These are phyloP conservation scores for Tipula helvola DNA, from an alignment of 2,888 invertebrate genomes.

Conservation along the genomic window DNA sequence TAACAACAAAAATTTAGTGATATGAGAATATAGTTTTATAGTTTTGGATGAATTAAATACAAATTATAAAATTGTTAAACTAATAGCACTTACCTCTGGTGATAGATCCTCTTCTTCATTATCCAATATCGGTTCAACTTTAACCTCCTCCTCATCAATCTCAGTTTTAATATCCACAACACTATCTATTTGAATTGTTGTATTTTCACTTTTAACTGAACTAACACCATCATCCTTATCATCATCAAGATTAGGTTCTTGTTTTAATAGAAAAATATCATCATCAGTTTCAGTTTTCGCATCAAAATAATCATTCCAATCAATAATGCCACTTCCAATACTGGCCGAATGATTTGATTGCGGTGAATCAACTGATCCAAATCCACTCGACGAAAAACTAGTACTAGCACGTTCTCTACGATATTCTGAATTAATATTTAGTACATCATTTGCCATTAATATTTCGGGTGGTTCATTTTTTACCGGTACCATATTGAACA, in stretches of 20 bases:
- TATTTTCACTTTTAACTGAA: background rate
- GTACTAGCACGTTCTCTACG: constrained; percentile 38
- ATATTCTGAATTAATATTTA: background rate
- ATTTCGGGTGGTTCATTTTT: constrained; percentile 36
- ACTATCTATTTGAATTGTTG: background rate
- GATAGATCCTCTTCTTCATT: background rate
- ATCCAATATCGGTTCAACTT: background rate
- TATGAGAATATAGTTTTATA: too few relatives aligned
- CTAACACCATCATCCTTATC: background rate
- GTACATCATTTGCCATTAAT: constrained; percentile 23
- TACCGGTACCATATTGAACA: constrained; percentile 27
- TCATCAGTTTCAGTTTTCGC: constrained; percentile 11
- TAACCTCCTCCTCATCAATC: background rate
- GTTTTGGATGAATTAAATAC: background rate
- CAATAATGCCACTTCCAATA: constrained; percentile 7
- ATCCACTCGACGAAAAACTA: constrained; percentile 31
- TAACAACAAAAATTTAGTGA: too few relatives aligned
- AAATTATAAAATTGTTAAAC: background rate
- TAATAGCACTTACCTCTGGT: background rate
- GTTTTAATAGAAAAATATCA: background rate
- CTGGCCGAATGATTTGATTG: background rate
- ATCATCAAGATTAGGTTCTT: background rate
- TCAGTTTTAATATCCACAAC: background rate
- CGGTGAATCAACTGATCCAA: constrained; percentile 7
- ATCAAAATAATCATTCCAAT: constrained; percentile 15